Evolutionary conservation across 2,888 invertebrate genomes (phyloP), one percentile per base, ranked within the genome.

Genomic region (Microctonus aethiopoides): DNA sequence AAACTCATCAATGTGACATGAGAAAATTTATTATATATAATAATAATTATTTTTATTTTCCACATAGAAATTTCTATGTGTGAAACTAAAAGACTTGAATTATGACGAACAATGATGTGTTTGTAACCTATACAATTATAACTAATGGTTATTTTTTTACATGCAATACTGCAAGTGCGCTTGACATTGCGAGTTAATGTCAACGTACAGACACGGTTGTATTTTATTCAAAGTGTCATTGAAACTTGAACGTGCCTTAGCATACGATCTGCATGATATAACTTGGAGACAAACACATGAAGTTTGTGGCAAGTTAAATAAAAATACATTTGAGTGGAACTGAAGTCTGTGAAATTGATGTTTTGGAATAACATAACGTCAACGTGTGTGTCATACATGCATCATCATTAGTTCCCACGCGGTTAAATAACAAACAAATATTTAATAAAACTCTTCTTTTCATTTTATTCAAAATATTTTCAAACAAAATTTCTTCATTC

Each of bases 181-280:
- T 46, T 46, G 20, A 46, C 16, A 46, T 46, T 46, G 16, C n/a
- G 46, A n/a, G 46, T 9, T 16, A 46, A 46, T 16, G 46, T 5
- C 16, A 16, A 46, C 46, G 16, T 5, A 13, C 5, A 46, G 46
- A 46, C 46, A 16, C 46, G 16, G 46, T 46, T 46, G 46, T 74
- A 75, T 77, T 54, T 78, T 75, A 76, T 75, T 74, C 76, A 76
- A 79, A 76, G 78, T 79, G 80, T 79, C 46, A 46, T 46, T 46
- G 46, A 46, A 79, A 79, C 80, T 72, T 70, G 77, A 72, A 85
- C 86, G 86, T 85, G 86, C 83, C 82, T 81, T 73, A 73, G 84
- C 85, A 84, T 84, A 81, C 84, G 86, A 84, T 85, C 80, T 82
- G 84, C 85, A 81, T 82, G 83, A 82, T 83, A 83, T 76, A 56